phyloP scores from a whole-genome alignment of 2,113 vertebrate species.

The Baryphthengus martii region DNA sequence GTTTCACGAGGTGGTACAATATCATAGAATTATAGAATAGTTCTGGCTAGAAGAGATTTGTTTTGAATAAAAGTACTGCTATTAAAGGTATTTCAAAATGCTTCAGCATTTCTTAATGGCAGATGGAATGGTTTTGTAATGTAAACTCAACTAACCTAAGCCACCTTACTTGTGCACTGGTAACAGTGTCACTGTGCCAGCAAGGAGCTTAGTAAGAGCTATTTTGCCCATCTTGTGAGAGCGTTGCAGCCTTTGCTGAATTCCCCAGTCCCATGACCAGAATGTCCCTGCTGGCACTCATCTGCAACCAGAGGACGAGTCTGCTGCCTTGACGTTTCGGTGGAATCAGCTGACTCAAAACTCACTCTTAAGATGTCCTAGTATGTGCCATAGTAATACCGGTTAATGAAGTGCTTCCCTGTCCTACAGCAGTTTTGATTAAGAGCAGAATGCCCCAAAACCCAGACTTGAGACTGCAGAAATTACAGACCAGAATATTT shows the following conservation, averaged over 20 bases:
- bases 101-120: background rate
- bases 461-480: background rate
- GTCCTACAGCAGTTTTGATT: background rate
- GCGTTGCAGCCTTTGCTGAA: background rate
- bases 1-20: constrained; percentile 1
- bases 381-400: background rate
- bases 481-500: background rate
- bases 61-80: background rate
- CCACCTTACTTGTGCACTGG: background rate
- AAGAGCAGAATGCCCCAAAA: background rate
- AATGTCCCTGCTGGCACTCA: background rate
- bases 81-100: background rate
- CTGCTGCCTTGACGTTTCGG: background rate
- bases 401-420: background rate
- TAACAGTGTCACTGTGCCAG: background rate
- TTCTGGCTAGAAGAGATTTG: background rate
- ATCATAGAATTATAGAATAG: background rate
- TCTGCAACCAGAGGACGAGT: background rate
- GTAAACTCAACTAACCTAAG: constrained; percentile 1
- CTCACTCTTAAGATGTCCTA: background rate
- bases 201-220: background rate
- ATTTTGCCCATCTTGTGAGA: background rate
- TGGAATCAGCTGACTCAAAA: background rate
- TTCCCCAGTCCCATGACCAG: background rate
- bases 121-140: constrained; percentile 1